Evolutionary conservation across 2,888 invertebrate genomes (phyloP), one percentile per base, ranked within the genome.

Genomic region (Diarsia dahlii): DNA sequence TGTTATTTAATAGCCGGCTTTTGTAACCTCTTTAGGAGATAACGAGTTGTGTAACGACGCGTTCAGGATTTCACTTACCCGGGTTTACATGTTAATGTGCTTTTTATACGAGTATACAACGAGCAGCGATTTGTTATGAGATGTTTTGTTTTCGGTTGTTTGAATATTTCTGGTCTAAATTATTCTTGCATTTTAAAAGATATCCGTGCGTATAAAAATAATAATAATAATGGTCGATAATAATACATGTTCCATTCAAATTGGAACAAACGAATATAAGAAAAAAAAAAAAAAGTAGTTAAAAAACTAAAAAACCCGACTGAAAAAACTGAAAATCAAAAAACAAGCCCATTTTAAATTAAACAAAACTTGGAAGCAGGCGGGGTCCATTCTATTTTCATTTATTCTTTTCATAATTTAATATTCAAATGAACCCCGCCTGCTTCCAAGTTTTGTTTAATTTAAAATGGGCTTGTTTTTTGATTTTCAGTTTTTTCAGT

Each of bases 41-140:
- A 81, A 82, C 76, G 82, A 81, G 60, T 28, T 74, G 81, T 62
- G 46, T 81, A 74, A 77, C 68, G 85, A 84, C 39, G 81, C 77
- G 78, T 67, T 74, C 73, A 81, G 68, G 73, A 28, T 69, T 52
- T 71, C 74, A 60, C 78, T 84, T 58, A 62, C 81, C 48, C 64
- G 67, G 45, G 66, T 74, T 81, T 70, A 74, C 69, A 81, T 74
- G 67, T 23, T 84, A 83, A 81, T 66, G 71, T 48, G 71, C 54
- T 58, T 77, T 84, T 76, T 84, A 69, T 74, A 28, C 28, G 28
- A 28, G 28, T 28, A 71, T 72, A 58, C 60, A 74, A 62, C 45
- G 63, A 68, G n/a, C n/a, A 18, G 20, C 71, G 65, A 58, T 71
- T 63, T 69, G 68, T 69, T 69, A 20, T 50, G 23, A 64, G 65